Evolutionary conservation across 2,113 vertebrate species (phyloP).

Genomic region (Gracilinanus agilis): DNA sequence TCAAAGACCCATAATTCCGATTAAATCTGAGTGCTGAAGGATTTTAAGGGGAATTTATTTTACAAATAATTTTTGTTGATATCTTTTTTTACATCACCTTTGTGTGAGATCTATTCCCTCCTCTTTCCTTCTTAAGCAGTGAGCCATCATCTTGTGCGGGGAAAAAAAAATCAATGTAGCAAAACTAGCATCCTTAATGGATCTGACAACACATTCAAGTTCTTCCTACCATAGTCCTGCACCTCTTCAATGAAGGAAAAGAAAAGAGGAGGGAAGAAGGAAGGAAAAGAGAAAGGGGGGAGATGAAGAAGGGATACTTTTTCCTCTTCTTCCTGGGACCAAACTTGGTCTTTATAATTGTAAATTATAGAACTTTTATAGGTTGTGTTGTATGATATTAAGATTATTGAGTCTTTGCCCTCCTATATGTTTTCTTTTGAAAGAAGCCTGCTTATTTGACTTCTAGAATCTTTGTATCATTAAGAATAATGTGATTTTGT

Average conservation of each 20-base stretch:
- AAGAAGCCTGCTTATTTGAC: slow-evolving; percentile 54
- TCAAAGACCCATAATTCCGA: slow-evolving; percentile 37
- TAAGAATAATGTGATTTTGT: slow-evolving; percentile 50
- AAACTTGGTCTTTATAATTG: not conserved
- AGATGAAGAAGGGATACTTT: not conserved
- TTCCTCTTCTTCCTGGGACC: not conserved
- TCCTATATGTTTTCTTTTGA: slow-evolving; percentile 44
- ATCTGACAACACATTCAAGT: not conserved
- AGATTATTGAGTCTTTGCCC: slow-evolving; percentile 45
- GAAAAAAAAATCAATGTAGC: not conserved
- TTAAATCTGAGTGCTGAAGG: slow-evolving; percentile 46
- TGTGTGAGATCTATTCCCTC: not conserved
- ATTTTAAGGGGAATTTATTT: slow-evolving; percentile 48
- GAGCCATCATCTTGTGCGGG: not conserved
- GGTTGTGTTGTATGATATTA: not conserved
- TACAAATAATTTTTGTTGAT: slow-evolving; percentile 58
- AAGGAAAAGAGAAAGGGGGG: not conserved
- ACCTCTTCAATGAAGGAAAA: not conserved
- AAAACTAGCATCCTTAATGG: not conserved
- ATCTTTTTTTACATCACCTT: not conserved
- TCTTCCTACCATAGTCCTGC: not conserved
- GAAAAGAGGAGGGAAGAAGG: not conserved
- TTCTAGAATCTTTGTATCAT: slow-evolving; percentile 50
- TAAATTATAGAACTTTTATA: not conserved
- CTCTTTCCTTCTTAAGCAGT: not conserved